Evolutionary conservation across 2,797 vertebrate genomes (phyloP), one percentile per base, ranked within the genome.

Genomic region (Delichon dasypus): DNA sequence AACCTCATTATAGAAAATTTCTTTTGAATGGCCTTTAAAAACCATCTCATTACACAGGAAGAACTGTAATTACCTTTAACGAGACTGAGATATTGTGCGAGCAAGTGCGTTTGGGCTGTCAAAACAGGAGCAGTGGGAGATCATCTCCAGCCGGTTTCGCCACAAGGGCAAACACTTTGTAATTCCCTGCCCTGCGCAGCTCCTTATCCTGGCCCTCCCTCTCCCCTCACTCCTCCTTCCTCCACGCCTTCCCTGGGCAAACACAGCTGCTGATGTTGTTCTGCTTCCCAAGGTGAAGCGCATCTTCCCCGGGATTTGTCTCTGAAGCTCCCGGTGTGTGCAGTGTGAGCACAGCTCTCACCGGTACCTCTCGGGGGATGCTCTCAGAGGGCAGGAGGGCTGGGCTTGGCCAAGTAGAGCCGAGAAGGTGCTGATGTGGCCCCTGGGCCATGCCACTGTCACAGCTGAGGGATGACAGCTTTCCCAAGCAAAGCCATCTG

Each of bases 21-120:
- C 97, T 97, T 97, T 97, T 97, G 97, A 98, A 97, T 97, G 97
- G 97, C 97, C 97, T 98, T 98, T 98, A 98, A 97, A 97, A 98
- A 97, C 96, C 95, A 92, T 97, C 98, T 97, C 97, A 97, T 98
- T 97, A 97, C 96, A 94, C 95, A 94, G 97, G 94, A 96, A 97
- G 97, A 97, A 96, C 96, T 97, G 96, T 98, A 98, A 98, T 98
- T 98, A 97, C 97, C 95, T 97, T 93, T 93, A 70, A 80, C 92
- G 96, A 97, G 97, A 97, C 86, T 89, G 94, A 97, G 97, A 96
- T 97, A 97, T 96, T 94, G 94, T 94, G 83, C 36, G 75, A 97
- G 96, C 70, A 85, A 93, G 88, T 96, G 96, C 42, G 83, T 97
- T 70, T 86, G 86, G 73, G 80, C 95, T 97, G 91, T 97, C 92